These are phyloP conservation scores for Parazoanthus darwini DNA, from an alignment of 92 coral and sea anemone species.

Conservation along the genomic window DNA sequence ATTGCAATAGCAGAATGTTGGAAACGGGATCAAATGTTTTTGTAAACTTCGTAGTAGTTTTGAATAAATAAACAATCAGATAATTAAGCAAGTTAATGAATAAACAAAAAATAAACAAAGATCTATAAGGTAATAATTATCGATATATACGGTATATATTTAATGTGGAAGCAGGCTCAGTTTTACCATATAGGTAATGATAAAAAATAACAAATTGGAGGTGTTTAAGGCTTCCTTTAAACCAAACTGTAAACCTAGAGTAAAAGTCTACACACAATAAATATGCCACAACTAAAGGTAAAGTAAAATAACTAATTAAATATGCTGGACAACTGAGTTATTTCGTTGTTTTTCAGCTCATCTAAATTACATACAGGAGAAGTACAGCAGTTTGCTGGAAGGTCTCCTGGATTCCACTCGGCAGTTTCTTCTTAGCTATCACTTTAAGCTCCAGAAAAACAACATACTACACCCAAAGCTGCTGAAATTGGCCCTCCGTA, in stretches of 20 bases:
- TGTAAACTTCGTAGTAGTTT: no score
- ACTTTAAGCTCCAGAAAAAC: conserved; percentile 64
- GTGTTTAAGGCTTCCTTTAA: neutral
- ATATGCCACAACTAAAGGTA: neutral
- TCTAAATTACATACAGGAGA: conserved; percentile 64
- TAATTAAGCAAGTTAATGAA: no score
- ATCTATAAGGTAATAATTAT: no score
- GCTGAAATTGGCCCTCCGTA: conserved; percentile 47
- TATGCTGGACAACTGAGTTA: neutral
- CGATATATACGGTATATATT: no score
- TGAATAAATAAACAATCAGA: no score
- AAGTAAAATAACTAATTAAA: no score
- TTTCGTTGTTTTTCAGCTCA: conserved; percentile 58
- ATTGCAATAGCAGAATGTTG: no score
- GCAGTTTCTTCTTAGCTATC: conserved; percentile 69
- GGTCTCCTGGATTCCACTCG: conserved; percentile 72
- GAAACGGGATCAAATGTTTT: no score
- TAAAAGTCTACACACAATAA: neutral
- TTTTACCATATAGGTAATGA: neutral
- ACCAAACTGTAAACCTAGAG: neutral
- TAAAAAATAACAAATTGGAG: neutral
- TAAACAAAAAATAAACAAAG: no score
- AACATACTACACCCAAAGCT: conserved; percentile 86
- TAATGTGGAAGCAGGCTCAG: no score
- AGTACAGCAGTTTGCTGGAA: conserved; percentile 54